A percentile compares a stretch with the other conserved stretches of the same genome.
These are phyloP conservation scores for Dendrocincla fuliginosa DNA, from an alignment of 2,797 vertebrate genomes.

Conservation along the genomic window DNA sequence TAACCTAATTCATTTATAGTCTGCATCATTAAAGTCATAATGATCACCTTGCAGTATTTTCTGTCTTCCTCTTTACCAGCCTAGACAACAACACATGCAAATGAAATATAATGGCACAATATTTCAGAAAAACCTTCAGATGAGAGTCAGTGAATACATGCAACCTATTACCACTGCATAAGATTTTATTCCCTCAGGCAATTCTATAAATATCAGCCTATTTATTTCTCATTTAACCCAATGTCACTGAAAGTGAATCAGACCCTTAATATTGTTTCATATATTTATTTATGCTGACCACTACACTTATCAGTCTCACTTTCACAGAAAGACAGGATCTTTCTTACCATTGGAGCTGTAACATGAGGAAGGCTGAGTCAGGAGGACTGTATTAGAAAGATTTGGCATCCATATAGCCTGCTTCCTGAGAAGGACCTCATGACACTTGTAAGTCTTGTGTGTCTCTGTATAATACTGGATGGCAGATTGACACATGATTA, in stretches of 20 bases:
- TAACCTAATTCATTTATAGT: background rate
- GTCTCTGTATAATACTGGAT: background rate
- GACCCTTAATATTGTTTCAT: background rate
- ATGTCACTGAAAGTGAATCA: slow-evolving; percentile 13
- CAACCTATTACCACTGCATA: background rate
- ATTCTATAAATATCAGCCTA: background rate
- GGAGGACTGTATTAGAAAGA: background rate
- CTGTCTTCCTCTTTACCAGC: background rate
- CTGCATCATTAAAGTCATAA: background rate
- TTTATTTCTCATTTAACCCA: slow-evolving; percentile 20
- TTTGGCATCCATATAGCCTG: background rate
- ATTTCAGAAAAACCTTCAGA: background rate
- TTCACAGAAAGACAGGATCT: background rate
- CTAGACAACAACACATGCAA: background rate
- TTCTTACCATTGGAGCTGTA: background rate
- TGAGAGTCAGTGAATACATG: background rate
- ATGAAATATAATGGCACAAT: background rate
- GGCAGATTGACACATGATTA: background rate
- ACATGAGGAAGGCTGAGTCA: background rate
- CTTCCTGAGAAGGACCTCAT: background rate
- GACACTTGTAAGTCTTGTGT: background rate
- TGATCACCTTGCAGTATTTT: background rate
- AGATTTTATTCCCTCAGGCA: background rate
- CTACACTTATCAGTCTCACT: background rate
- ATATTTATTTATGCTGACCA: slow-evolving; percentile 15